phyloP scores from a whole-genome alignment of 2,113 vertebrate genomes.

The Phylloscopus whistleri region DNA sequence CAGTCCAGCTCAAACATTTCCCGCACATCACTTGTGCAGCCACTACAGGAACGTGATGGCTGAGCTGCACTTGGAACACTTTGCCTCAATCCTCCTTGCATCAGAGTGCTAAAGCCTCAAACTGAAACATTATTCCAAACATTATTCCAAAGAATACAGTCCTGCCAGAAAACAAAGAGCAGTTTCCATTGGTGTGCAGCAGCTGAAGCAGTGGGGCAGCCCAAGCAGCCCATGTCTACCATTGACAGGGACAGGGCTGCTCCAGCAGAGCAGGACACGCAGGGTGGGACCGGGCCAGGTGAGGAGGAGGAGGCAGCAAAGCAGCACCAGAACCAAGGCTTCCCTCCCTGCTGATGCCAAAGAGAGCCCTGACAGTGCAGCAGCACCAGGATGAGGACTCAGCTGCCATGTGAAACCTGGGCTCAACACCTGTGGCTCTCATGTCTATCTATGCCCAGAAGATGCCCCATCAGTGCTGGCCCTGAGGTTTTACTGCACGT shows the following conservation, averaged over 20 bases:
- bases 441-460: background rate
- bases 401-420: background rate
- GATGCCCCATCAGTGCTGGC: background rate
- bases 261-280: background rate
- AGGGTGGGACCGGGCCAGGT: accelerated
- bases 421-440: background rate
- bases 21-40: background rate
- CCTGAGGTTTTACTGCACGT: background rate
- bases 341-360: background rate
- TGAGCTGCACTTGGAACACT: background rate
- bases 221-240: accelerated
- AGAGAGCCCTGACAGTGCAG: background rate
- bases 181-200: background rate
- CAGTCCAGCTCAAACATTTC: background rate
- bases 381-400: background rate
- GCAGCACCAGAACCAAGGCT: background rate
- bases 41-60: background rate
- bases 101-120: background rate
- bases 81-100: background rate
- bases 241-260: accelerated
- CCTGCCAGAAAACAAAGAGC: background rate
- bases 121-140: background rate
- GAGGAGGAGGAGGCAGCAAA: background rate
- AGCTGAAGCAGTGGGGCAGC: background rate
- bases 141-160: background rate